These are phyloP conservation scores for Octodon degus DNA, from an alignment of 2,113 vertebrate species.

Conservation along the genomic window DNA sequence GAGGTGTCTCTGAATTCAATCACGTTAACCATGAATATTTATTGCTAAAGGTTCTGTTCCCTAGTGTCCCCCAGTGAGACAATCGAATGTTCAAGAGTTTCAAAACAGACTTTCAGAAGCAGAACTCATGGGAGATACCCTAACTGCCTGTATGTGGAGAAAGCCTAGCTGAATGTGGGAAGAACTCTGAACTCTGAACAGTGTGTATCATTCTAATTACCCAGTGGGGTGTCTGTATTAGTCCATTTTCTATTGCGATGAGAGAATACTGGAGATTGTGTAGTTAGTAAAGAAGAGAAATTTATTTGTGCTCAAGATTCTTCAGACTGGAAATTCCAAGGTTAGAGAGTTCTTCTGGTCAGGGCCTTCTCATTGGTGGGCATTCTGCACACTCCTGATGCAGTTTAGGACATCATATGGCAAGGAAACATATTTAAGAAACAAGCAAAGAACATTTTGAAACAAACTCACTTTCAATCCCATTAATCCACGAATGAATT, in stretches of 20 bases:
- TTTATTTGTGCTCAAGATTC: not conserved
- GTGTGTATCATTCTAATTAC: accelerated
- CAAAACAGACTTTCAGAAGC: not conserved
- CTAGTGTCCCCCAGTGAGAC: not conserved
- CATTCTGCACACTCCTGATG: not conserved
- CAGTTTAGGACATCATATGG: too few relatives aligned
- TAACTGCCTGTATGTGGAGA: not conserved
- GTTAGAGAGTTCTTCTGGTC: not conserved
- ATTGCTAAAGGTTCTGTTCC: not conserved
- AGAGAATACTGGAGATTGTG: not conserved
- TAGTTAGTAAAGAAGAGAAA: not conserved
- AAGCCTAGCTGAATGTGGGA: too few relatives aligned
- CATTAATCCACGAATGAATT: not conserved
- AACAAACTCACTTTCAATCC: not conserved
- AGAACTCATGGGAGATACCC: not conserved
- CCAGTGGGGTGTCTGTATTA: not conserved
- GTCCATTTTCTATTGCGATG: not conserved
- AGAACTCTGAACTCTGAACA: not conserved
- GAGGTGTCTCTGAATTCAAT: not conserved
- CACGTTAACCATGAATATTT: not conserved
- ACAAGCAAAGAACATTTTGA: not conserved
- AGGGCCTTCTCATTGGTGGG: not conserved
- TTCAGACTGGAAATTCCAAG: not conserved
- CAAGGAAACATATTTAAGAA: not conserved
- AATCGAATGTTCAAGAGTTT: not conserved